phyloP scores from a whole-genome alignment of 2,113 vertebrate species.

The Paralichthys olivaceus region DNA sequence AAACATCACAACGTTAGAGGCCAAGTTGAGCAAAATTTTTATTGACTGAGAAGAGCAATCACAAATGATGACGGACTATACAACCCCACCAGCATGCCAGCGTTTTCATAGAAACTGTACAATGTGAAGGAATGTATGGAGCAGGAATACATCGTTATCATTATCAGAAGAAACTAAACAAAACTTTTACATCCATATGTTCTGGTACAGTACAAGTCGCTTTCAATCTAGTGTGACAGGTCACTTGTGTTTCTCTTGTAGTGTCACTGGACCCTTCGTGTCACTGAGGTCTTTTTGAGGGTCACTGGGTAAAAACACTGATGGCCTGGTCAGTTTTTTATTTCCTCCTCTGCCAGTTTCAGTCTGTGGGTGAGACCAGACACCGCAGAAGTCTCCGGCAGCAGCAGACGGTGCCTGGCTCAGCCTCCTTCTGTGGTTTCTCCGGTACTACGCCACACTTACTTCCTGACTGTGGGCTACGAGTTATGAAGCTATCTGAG shows the following conservation, averaged over 20 bases:
- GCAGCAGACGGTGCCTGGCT: constrained; percentile 68
- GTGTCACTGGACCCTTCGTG: constrained; percentile 19
- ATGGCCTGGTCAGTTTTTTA: constrained; percentile 4
- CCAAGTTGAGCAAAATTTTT: constrained; percentile 76
- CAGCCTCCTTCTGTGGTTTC: constrained; percentile 43
- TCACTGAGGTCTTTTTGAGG: constrained; percentile 5
- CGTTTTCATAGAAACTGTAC: constrained; percentile 77
- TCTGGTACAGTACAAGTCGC: constrained; percentile 65
- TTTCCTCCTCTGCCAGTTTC: constrained; percentile 13
- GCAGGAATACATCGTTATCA: constrained; percentile 50
- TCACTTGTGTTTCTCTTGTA: constrained; percentile 24
- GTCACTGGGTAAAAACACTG: constrained; percentile 2
- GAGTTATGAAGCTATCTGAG: constrained; percentile 20
- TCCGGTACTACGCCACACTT: constrained; percentile 22
- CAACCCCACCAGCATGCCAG: constrained; percentile 80
- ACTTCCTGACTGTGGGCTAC: constrained; percentile 27
- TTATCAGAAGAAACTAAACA: constrained; percentile 35
- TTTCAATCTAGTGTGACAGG: constrained; percentile 19
- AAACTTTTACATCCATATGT: constrained; percentile 66
- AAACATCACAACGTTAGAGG: constrained; percentile 17
- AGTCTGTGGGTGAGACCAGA: constrained; percentile 29
- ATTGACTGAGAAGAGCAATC: constrained; percentile 76
- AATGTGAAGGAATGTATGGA: constrained; percentile 78
- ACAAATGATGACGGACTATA: constrained; percentile 76
- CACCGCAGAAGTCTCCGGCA: constrained; percentile 59